A percentile compares a stretch with the other conserved stretches of the same genome.
Conservation (phyloP, 2,113 vertebrate genomes). For the Seriola quinqueradiata region DNA sequence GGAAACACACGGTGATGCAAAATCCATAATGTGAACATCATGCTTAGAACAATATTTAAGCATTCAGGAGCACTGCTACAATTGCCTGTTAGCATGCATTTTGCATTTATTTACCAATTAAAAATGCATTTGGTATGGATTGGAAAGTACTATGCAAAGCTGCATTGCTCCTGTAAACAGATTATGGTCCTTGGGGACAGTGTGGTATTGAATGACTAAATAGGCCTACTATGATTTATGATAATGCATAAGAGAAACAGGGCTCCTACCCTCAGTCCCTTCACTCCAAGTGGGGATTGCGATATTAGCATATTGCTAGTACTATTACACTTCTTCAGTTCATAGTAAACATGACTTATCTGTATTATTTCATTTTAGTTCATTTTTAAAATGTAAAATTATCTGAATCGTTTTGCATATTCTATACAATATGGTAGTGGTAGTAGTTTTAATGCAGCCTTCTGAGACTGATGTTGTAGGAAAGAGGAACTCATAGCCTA, state of each 20-base stretch:
- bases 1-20: conserved; percentile 82
- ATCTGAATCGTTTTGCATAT: conserved; percentile 32
- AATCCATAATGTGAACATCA: conserved; percentile 83
- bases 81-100: conserved; percentile 83
- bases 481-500: conserved; percentile 21
- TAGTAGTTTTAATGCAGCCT: conserved; percentile 21
- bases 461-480: conserved; percentile 19
- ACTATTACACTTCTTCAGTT: conserved; percentile 59
- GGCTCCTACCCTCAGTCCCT: conserved; percentile 67
- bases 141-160: conserved; percentile 84
- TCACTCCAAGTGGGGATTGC: conserved; percentile 69
- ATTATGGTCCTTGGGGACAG: conserved; percentile 83
- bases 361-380: conserved; percentile 43
- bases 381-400: conserved; percentile 18
- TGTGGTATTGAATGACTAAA: conserved; percentile 86
- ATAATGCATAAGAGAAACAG: conserved; percentile 82
- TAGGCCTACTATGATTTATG: conserved; percentile 86
- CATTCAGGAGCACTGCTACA: conserved; percentile 77
- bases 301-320: conserved; percentile 66
- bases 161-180: conserved; percentile 83
- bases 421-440: background rate
- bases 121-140: conserved; percentile 87
- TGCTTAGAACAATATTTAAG: conserved; percentile 81
- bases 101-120: conserved; percentile 87
- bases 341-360: conserved; percentile 38